phyloP scores from a whole-genome alignment of 2,797 vertebrate genomes.

The Psittacula derbiana region DNA sequence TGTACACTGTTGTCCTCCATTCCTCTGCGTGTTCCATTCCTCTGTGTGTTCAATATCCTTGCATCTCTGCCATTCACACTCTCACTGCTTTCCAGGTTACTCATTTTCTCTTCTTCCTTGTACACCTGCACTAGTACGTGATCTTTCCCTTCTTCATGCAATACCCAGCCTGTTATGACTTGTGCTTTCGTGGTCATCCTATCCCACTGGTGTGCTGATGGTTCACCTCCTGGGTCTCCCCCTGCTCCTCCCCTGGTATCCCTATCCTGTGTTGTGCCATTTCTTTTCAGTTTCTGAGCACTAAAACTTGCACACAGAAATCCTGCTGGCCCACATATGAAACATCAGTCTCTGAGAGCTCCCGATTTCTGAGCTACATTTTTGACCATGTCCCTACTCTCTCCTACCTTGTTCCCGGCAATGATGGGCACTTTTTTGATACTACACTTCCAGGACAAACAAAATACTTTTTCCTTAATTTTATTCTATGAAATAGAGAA shows the following conservation, averaged over 20 bases:
- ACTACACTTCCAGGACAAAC: background rate
- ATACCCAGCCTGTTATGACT: background rate
- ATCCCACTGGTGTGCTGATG: background rate
- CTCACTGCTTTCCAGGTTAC: background rate
- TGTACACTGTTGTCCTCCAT: accelerated
- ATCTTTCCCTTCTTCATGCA: background rate
- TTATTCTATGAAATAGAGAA: background rate
- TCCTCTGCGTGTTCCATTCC: background rate
- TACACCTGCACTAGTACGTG: background rate
- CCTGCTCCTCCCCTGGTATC: background rate
- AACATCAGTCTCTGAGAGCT: background rate
- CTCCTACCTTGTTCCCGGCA: background rate
- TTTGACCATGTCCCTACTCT: background rate
- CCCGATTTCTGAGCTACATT: background rate
- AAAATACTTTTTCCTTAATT: background rate
- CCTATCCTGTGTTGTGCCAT: background rate
- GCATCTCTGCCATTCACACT: background rate
- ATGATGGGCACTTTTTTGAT: background rate
- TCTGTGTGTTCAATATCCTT: background rate
- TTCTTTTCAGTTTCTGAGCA: background rate
- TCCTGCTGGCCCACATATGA: background rate
- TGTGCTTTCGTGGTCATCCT: background rate
- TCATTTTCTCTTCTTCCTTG: background rate
- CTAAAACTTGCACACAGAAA: background rate
- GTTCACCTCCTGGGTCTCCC: background rate